These are phyloP conservation scores for Thymelicus lineola DNA, from an alignment of 2,888 invertebrate species.

Conservation along the genomic window DNA sequence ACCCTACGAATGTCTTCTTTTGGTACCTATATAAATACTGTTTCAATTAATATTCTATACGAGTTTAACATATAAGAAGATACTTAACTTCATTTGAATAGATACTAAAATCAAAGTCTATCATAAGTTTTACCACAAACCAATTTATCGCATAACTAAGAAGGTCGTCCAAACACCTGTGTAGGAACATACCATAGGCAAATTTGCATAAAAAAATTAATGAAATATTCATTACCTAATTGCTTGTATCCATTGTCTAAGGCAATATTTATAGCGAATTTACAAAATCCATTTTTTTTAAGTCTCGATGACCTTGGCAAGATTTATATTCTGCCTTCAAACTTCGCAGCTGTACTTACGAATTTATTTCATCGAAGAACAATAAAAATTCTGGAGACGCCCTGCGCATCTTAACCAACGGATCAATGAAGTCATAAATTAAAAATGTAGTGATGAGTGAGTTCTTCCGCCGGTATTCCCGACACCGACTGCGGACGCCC, in stretches of 20 bases:
- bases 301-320: conserved; percentile 56
- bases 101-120: conserved; percentile 1
- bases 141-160: conserved; percentile 46
- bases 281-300: conserved; percentile 49
- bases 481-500: conserved; percentile 34
- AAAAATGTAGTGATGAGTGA: conserved; percentile 48
- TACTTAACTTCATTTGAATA: neutral
- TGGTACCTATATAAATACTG: neutral
- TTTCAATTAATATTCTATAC: neutral
- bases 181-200: conserved; percentile 19
- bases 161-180: conserved; percentile 48
- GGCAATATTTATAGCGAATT: conserved; percentile 60
- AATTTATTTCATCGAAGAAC: conserved; percentile 66
- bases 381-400: conserved; percentile 63
- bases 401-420: conserved; percentile 59
- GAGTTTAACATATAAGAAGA: no score
- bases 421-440: conserved; percentile 62
- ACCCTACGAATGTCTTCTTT: neutral
- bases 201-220: conserved; percentile 53
- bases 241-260: conserved; percentile 65
- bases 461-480: conserved; percentile 50
- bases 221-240: conserved; percentile 73
- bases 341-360: conserved; percentile 61
- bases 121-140: conserved; percentile 42
- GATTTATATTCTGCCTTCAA: conserved; percentile 64